These are phyloP conservation scores for Scaptomyza montana DNA, from an alignment of 1,140 invertebrate species.

Conservation along the genomic window DNA sequence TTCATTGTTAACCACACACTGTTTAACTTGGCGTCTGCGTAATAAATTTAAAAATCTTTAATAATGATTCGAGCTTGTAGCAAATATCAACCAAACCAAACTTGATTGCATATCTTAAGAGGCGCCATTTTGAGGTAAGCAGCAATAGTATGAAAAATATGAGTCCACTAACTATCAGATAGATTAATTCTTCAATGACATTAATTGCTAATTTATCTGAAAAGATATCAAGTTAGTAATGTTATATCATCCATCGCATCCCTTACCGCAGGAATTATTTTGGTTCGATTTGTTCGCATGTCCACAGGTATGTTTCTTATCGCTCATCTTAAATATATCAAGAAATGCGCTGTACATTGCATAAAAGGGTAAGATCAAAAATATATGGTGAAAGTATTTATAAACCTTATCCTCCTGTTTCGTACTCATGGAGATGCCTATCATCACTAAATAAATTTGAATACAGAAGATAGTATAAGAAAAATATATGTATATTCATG, in stretches of 20 bases:
- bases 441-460: conserved; percentile 1
- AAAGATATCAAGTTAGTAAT: no score
- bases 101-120: conserved; percentile 15
- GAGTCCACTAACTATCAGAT: conserved; percentile 3
- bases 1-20: not conserved
- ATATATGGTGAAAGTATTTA: not conserved
- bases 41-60: not conserved
- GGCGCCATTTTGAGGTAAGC: not conserved
- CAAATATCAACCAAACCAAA: conserved; percentile 12
- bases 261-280: no score
- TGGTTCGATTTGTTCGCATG: no score
- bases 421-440: conserved; percentile 16
- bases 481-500: not conserved
- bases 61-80: not conserved
- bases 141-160: conserved; percentile 28
- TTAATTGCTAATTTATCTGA: not conserved
- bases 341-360: conserved; percentile 18
- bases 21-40: not conserved
- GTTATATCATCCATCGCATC: no score
- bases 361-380: conserved; percentile 35
- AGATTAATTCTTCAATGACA: not conserved
- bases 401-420: fast-evolving
- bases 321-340: not conserved
- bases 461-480: not conserved
- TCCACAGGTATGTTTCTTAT: no score